Evolutionary conservation across 2,797 vertebrate genomes (phyloP), one percentile per base, ranked within the genome.

Genomic region (Centropyge bicolor): DNA sequence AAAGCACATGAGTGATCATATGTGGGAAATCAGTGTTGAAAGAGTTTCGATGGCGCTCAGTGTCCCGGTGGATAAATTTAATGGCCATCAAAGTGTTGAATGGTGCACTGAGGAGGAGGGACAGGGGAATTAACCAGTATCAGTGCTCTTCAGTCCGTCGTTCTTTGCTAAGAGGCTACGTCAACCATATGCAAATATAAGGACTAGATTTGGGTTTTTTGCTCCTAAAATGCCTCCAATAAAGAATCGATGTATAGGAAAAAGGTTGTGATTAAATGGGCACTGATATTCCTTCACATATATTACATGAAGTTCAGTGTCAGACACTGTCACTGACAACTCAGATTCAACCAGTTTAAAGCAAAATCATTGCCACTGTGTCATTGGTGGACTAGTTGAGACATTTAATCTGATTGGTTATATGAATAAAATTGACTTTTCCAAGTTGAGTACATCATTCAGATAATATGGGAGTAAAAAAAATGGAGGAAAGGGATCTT

Each of bases 1-100:
- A 81, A 86, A 71, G 68, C 66, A 49, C 81, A 78, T n/a, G 49
- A 86, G 78, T 85, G 89, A 86, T 90, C 83, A 84, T 81, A 85
- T 62, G 71, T 73, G 73, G 48, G 38, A 81, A 88, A 89, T 89
- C 71, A 87, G 70, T 83, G 85, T 76, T 75, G 64, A 76, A 83
- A 83, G 84, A 74, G 68, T 86, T 91, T 78, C 81, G 66, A 85
- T 83, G 60, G 61, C 48, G 74, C 78, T 74, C 65, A 27, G 41
- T 54, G 76, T 90, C 81, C 89, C 78, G 19, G 55, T 74, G 76
- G 74, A 82, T 81, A 65, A 63, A 75, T 77, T 76, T 81, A 86
- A 87, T 82, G 70, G 56, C 73, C 82, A 72, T 87, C 77, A 78
- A 83, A 79, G 72, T 74, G 66, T 76, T 74, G 71, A 90, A 80